phyloP scores from a whole-genome alignment of 2,797 vertebrate genomes.

The Parauchenoglanis ngamensis region DNA sequence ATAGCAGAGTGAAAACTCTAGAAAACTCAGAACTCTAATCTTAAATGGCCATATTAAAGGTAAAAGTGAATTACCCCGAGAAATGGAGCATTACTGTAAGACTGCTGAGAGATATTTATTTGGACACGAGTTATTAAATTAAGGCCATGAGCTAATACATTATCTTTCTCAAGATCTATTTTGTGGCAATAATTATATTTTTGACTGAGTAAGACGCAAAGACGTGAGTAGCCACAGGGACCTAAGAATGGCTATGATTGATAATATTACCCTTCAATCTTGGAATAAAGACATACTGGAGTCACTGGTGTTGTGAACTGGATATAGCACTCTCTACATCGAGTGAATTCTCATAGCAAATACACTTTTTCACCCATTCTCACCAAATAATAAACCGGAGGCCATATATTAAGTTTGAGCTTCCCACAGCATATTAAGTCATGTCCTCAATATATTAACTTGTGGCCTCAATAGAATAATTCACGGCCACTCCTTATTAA shows the following conservation, averaged over 20 bases:
- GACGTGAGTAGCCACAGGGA: neutral
- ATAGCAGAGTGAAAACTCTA: too few species aligned
- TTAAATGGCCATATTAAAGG: neutral
- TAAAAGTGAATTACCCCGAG: neutral
- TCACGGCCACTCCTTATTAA: neutral
- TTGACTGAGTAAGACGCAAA: neutral
- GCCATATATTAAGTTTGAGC: neutral
- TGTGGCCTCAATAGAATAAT: neutral
- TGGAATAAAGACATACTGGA: neutral
- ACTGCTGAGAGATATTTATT: neutral
- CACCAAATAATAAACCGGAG: neutral
- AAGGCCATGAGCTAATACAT: neutral
- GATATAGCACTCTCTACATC: neutral
- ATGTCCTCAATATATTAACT: neutral
- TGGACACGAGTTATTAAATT: neutral
- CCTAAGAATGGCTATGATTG: neutral
- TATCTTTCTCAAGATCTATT: neutral
- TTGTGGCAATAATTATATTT: neutral
- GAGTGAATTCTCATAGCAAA: neutral
- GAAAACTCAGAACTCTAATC: neutral
- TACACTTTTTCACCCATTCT: neutral
- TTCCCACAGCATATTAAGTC: slow-evolving; percentile 17
- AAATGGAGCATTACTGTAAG: neutral
- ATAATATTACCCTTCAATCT: neutral
- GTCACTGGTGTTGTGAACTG: neutral